A percentile compares a stretch with the other conserved stretches of the same genome.
These are phyloP conservation scores for Phortica magna DNA, from an alignment of 2,888 invertebrate species.

Conservation along the genomic window DNA sequence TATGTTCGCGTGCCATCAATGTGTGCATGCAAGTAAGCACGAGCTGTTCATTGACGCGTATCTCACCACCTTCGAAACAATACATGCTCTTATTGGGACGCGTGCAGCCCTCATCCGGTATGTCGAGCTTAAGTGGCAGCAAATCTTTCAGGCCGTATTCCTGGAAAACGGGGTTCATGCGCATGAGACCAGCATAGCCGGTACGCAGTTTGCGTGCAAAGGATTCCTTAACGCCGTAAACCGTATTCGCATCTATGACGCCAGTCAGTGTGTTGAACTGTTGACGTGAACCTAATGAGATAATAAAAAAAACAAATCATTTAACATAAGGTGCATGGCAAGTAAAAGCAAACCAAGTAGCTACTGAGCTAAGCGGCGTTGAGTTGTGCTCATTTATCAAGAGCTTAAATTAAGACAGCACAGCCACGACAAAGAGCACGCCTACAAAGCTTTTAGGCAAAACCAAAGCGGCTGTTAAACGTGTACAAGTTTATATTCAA, in stretches of 20 bases:
- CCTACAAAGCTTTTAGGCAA: not conserved
- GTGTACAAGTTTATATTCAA: not conserved
- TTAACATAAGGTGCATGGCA: not conserved
- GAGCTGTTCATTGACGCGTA: conserved; percentile 94
- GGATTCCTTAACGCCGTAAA: conserved; percentile 91
- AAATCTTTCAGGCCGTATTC: conserved; percentile 93
- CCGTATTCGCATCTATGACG: conserved; percentile 91
- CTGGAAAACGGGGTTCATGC: conserved; percentile 93
- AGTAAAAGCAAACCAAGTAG: not conserved
- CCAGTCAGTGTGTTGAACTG: conserved; percentile 93
- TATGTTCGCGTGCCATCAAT: conserved; percentile 93
- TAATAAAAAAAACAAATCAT: not conserved
- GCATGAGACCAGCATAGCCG: conserved; percentile 88
- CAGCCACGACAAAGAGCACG: not conserved
- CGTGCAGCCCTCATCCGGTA: conserved; percentile 95
- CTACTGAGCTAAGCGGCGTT: not conserved
- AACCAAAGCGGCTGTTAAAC: not conserved
- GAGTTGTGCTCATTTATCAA: not conserved
- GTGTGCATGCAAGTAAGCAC: conserved; percentile 95
- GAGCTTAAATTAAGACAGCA: not conserved
- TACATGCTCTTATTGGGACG: conserved; percentile 93
- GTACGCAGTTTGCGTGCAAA: conserved; percentile 89
- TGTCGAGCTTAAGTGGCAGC: conserved; percentile 90
- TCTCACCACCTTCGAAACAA: conserved; percentile 96
- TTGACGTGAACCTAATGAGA: conserved; percentile 84